Base-by-base conservation (phyloP, 2,888 invertebrate species). In the Drosophila atroscutellata region DNA sequence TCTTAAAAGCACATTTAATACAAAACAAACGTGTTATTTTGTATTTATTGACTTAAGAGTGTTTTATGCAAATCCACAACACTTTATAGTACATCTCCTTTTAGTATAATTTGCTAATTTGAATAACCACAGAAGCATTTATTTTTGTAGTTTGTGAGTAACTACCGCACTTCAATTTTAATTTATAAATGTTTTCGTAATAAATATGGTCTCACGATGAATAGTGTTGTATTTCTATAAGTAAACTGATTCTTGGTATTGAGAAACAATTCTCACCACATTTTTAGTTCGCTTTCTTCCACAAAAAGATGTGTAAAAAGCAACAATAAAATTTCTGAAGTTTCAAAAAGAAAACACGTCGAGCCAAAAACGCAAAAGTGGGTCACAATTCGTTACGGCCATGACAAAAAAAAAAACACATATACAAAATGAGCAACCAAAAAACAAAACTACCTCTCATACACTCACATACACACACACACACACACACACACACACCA, bases 351-450 rank as follows among this genome's bases (percentile, higher is more conserved):
- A 57, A 52, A 30, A 54, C 50, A 42, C 20, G 39, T n/a, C 37
- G 28, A 56, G 39, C 42, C 24, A 9, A 28, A 63, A 66, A 68
- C 45, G 26, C 30, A 50, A 80, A 80, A 87, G 77, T 89, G 34
- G 84, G 88, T 82, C 88, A 86, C 54, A 47, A 71, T 64, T 71
- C 72, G 61, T 54, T 34, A 61, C 66, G 70, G 64, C 66, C 67
- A 70, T 64, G 42, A 72, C 70, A 75, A 70, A 54, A 49, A 54
- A 49, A 26, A 15, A 32, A 32, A 32, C 11, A 50, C n/a, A 18
- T 3, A 18, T 3, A 11, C 20, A 34, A 39, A 79, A 49, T 49
- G 34, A 34, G 26, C 47, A 56, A 58, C 37, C 47, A 18, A 52
- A 58, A 50, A 57, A 42, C 37, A 13, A 49, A 50, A 52, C 26